These are phyloP conservation scores for Drosophila sulfurigaster DNA, from an alignment of 1,140 invertebrate species.

Conservation along the genomic window DNA sequence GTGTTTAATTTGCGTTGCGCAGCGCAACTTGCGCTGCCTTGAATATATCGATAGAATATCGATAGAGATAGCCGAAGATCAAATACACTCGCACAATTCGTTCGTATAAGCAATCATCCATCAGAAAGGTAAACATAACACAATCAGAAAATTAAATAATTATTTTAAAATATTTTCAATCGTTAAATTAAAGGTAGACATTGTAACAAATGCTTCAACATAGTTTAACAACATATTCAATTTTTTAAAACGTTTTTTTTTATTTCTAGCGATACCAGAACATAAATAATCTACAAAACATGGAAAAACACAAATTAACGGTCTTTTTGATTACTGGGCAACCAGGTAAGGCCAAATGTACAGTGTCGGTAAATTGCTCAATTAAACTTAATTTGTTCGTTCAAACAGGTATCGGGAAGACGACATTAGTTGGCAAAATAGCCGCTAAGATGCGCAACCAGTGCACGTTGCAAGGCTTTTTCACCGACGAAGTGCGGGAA, in stretches of 20 bases:
- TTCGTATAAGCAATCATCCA: background rate
- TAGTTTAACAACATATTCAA: background rate
- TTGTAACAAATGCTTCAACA: no score
- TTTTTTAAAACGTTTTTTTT: background rate
- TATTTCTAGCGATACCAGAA: background rate
- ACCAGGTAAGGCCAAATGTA: slow-evolving; percentile 34
- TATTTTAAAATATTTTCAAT: background rate
- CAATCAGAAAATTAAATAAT: background rate
- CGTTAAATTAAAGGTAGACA: no score
- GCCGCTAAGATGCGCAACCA: slow-evolving; percentile 24
- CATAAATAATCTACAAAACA: background rate
- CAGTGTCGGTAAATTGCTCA: background rate
- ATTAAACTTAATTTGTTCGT: no score
- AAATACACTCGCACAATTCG: background rate
- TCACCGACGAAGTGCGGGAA: slow-evolving; percentile 57
- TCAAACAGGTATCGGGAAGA: slow-evolving; percentile 59
- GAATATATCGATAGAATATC: background rate
- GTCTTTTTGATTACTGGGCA: slow-evolving; percentile 56
- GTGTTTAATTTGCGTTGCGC: no score
- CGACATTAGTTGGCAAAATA: slow-evolving; percentile 56
- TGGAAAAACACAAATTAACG: slow-evolving; percentile 40
- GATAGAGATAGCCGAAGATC: background rate
- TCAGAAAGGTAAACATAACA: background rate
- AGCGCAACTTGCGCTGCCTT: background rate
- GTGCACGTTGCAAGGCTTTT: slow-evolving; percentile 53